A percentile compares a stretch with the other conserved stretches of the same genome.
phyloP scores from a whole-genome alignment of 1,140 invertebrate species.

The Metaphire vulgaris region DNA sequence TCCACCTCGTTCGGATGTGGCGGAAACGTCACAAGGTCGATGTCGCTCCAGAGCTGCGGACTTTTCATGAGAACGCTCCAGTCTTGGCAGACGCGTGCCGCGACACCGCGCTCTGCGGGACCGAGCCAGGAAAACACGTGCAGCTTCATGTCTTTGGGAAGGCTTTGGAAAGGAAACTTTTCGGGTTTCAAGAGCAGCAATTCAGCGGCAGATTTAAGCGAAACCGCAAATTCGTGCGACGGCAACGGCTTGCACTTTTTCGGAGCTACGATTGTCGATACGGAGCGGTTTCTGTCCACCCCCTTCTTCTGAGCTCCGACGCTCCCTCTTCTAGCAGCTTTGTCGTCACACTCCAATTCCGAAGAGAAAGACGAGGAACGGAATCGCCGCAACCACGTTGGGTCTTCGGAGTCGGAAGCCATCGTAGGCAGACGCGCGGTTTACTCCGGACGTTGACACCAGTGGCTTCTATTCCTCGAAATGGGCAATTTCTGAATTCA shows the following conservation, averaged over 20 bases:
- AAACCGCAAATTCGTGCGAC: slow-evolving; percentile 1
- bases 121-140: slow-evolving; percentile 44
- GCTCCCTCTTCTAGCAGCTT: neutral
- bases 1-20: slow-evolving; percentile 28
- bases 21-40: slow-evolving; percentile 41
- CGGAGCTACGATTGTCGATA: neutral
- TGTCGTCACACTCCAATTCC: slow-evolving; percentile 3
- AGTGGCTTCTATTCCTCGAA: no score
- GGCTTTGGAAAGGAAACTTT: slow-evolving; percentile 40
- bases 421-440: no score
- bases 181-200: neutral
- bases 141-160: slow-evolving; percentile 43
- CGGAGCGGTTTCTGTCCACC: neutral
- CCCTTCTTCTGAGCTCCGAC: neutral
- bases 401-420: neutral
- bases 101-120: slow-evolving; percentile 39
- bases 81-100: slow-evolving; percentile 36
- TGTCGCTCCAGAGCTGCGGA: slow-evolving; percentile 39
- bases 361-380: slow-evolving; percentile 21
- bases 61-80: slow-evolving; percentile 38
- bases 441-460: no score
- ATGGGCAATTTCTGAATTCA: no score
- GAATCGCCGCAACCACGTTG: slow-evolving; percentile 7
- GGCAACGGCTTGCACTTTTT: slow-evolving; percentile 8
- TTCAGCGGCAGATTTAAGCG: neutral